A percentile compares a stretch with the other conserved stretches of the same genome.
These are phyloP conservation scores for Xiphydria camelus DNA, from an alignment of 2,888 invertebrate species.

Conservation along the genomic window DNA sequence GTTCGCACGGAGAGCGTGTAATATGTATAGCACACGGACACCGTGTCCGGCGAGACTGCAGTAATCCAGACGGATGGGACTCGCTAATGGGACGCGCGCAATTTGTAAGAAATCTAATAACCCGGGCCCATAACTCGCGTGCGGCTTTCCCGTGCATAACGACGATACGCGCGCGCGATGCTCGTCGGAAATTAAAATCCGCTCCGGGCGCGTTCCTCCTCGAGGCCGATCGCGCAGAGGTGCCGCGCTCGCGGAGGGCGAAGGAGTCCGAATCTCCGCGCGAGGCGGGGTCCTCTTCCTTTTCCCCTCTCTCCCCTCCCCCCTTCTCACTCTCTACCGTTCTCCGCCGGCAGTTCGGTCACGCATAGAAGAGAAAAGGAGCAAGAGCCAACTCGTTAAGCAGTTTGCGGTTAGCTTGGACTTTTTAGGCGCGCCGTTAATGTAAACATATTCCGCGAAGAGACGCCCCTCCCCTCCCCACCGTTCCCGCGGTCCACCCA, in stretches of 20 bases:
- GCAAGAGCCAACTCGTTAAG: conserved; percentile 42
- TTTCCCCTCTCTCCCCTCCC: not conserved
- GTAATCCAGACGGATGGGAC: conserved; percentile 49
- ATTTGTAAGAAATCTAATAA: conserved; percentile 52
- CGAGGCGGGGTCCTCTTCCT: not conserved
- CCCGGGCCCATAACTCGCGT: conserved; percentile 34
- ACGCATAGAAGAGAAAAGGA: conserved; percentile 30
- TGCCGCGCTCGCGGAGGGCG: not conserved
- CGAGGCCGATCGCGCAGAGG: not conserved
- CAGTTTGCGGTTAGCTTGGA: conserved; percentile 40
- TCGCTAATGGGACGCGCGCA: conserved; percentile 49
- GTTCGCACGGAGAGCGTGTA: too few species aligned
- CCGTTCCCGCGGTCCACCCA: conserved; percentile 33
- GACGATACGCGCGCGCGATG: conserved; percentile 36
- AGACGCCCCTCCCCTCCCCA: conserved; percentile 22
- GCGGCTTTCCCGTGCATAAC: conserved; percentile 32
- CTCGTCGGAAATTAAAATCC: conserved; percentile 42
- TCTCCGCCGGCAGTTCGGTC: conserved; percentile 22
- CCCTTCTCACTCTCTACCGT: not conserved
- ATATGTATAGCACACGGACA: too few species aligned
- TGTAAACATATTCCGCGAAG: conserved; percentile 48
- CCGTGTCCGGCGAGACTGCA: too few species aligned
- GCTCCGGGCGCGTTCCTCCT: conserved; percentile 21
- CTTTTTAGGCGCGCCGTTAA: conserved; percentile 38
- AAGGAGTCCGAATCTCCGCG: not conserved